phyloP scores from a whole-genome alignment of 1,140 invertebrate genomes.

The Aporrectodea caliginosa region DNA sequence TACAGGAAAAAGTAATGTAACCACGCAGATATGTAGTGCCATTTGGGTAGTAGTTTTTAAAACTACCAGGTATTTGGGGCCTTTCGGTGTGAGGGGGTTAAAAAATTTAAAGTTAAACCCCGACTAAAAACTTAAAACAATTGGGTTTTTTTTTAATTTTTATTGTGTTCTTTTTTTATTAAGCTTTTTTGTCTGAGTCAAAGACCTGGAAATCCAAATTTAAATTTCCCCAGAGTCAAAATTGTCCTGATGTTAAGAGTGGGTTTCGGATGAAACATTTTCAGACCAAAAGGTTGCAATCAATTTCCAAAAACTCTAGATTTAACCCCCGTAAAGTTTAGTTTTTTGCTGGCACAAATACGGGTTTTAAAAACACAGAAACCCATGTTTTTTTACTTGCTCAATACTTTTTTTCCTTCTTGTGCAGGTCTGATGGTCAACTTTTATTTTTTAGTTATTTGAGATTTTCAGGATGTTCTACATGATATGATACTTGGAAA shows the following conservation, averaged over 20 bases:
- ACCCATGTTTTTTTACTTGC: no score
- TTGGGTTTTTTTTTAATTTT: no score
- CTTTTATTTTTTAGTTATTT: constrained; percentile 47
- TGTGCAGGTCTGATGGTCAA: no score
- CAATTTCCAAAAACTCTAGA: neutral
- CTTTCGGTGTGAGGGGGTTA: no score
- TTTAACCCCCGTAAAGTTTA: neutral
- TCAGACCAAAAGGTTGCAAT: constrained; percentile 59
- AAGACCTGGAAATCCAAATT: constrained; percentile 43
- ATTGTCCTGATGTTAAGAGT: constrained; percentile 70
- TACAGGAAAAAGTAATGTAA: no score
- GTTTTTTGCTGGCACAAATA: neutral
- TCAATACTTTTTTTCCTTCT: no score
- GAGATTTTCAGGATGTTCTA: constrained; percentile 58
- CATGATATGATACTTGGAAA: constrained; percentile 70
- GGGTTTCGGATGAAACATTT: constrained; percentile 68
- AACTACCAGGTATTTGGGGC: no score
- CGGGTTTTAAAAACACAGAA: neutral
- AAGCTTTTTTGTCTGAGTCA: constrained; percentile 58
- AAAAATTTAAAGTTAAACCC: no score
- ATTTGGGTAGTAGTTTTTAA: no score
- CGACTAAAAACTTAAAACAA: no score
- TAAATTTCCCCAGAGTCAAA: constrained; percentile 66
- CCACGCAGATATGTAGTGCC: no score
- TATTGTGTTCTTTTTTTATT: no score